Base-by-base conservation (phyloP, 2,113 vertebrate species). In the Ciconia boyciana region DNA sequence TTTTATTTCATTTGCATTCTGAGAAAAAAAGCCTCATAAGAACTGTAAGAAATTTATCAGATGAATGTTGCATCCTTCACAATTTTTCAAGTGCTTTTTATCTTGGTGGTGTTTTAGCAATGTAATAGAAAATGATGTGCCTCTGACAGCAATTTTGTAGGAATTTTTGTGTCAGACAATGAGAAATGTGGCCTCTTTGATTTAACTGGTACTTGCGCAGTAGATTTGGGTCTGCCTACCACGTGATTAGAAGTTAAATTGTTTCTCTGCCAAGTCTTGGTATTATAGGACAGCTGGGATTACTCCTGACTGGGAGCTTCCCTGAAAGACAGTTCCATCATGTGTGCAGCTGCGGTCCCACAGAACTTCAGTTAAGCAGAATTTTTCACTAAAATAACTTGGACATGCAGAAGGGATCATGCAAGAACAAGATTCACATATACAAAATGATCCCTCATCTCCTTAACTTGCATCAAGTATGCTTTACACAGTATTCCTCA, bases 1-100 rank as follows among this genome's bases (percentile, higher is more conserved):
- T 83, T 90, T 88, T n/a, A 70, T 82, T 95, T 90, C 76, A 84
- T 84, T 87, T 85, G 44, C 86, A 49, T 70, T 88, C 20, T 81
- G 36, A 92, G 31, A 26, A 7, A 11, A 24, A 39, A 22, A 7
- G 2, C 26, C 7, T 60, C 55, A 7, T 48, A 43, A 69, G 46
- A 83, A 48, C 61, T 52, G 19, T 81, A 69, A 90, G 65, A 87
- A 89, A 74, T 75, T 21, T 87, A 52, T 72, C 77, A 58, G 49
- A 62, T 57, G 34, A 55, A 41, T 69, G 41, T 48, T 70, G 21
- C 29, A 74, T 41, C 54, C 49, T 69, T 85, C n/a, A 69, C 46
- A 58, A 19, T 43, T 94, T 93, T 77, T 87, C 31, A 61, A 84
- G 18, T 76, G 43, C 16, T 90, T 93, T 95, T 80, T 80, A 25